phyloP scores from a whole-genome alignment of 2,113 vertebrate species.

The Dicentrarchus labrax region DNA sequence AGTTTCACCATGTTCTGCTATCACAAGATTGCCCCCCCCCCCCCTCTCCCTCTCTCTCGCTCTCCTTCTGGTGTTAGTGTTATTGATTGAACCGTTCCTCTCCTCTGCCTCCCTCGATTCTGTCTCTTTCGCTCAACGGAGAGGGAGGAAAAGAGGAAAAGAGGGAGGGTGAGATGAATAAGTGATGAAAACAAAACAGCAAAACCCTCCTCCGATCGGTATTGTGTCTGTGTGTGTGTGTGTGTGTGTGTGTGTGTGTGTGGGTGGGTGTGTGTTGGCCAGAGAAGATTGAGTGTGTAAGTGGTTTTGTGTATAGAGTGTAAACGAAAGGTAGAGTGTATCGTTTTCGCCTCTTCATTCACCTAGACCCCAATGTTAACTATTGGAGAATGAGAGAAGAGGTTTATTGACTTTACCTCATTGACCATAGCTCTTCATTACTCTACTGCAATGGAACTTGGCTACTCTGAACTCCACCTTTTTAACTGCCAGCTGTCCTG shows the following conservation, averaged over 20 bases:
- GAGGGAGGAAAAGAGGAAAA: conserved; percentile 72
- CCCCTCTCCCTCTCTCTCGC: conserved; percentile 34
- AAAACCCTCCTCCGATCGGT: conserved; percentile 81
- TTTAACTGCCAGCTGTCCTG: conserved; percentile 50
- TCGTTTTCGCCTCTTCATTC: conserved; percentile 74
- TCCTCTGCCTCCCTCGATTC: conserved; percentile 85
- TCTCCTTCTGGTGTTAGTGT: conserved; percentile 79
- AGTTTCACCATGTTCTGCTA: conserved; percentile 36
- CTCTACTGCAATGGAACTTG: conserved; percentile 72
- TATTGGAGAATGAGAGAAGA: conserved; percentile 80
- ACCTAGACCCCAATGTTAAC: conserved; percentile 73
- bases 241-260: conserved; percentile 49
- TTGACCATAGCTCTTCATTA: conserved; percentile 82
- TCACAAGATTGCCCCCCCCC: conserved; percentile 34
- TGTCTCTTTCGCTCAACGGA: conserved; percentile 82
- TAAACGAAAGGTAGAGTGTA: conserved; percentile 69
- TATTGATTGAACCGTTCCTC: conserved; percentile 88
- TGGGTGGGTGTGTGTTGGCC: conserved; percentile 19
- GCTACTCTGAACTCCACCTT: conserved; percentile 61
- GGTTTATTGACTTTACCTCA: conserved; percentile 81
- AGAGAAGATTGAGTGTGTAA: conserved; percentile 59
- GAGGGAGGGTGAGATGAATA: conserved; percentile 83
- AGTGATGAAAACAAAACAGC: conserved; percentile 89
- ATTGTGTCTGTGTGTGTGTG: conserved; percentile 58
- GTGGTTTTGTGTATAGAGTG: conserved; percentile 63